Conservation (phyloP, 1,140 invertebrate species). For the Frieseomelitta varia region DNA sequence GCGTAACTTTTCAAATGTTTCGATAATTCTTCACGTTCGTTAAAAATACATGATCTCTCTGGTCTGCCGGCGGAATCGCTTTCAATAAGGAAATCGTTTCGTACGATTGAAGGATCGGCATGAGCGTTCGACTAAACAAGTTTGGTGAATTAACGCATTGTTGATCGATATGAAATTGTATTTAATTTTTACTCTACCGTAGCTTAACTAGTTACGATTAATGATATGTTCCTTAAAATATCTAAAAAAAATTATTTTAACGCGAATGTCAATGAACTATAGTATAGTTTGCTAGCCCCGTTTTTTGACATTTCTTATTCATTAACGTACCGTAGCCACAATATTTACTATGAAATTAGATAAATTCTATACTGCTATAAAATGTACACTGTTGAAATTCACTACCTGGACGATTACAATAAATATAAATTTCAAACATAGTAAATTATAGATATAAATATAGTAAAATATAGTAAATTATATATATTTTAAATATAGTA, state of each 20-base stretch:
- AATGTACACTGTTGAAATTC: neutral
- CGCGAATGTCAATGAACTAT: neutral
- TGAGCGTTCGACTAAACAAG: neutral
- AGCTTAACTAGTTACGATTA: neutral
- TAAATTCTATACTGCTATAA: neutral
- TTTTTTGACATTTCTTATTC: neutral
- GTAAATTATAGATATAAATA: no score
- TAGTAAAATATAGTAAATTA: no score
- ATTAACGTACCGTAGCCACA: neutral
- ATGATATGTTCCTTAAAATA: slow-evolving; percentile 11
- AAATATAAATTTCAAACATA: no score
- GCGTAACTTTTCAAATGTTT: neutral
- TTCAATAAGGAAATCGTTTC: neutral
- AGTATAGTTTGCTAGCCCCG: neutral
- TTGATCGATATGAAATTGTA: slow-evolving; percentile 15
- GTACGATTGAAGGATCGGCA: neutral
- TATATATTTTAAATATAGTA: no score
- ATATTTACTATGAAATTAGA: neutral
- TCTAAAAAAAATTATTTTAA: neutral
- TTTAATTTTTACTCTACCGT: neutral
- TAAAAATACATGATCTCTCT: no score
- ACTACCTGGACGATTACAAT: no score
- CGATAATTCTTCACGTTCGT: neutral
- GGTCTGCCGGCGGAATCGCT: no score
- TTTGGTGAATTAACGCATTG: neutral